A percentile compares a stretch with the other conserved stretches of the same genome.
Evolutionary conservation across 2,888 invertebrate species (phyloP).

Genomic region (Quadroppia sp.): DNA sequence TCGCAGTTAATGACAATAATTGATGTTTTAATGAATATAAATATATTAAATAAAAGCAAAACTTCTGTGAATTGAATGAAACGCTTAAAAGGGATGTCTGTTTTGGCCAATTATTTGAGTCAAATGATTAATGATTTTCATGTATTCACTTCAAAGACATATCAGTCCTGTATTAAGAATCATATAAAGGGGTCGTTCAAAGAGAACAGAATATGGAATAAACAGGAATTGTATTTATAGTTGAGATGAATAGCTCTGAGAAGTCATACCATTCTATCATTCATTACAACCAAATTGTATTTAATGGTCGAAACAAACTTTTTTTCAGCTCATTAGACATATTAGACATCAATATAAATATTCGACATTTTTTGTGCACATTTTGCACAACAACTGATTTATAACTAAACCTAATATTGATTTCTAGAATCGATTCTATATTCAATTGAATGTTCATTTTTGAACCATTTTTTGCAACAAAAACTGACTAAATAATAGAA

Average conservation of each 20-base stretch:
- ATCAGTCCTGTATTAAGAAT: constrained; percentile 5
- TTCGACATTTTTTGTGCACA: constrained; percentile 4
- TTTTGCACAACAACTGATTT: background rate
- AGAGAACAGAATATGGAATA: background rate
- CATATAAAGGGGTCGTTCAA: constrained; percentile 3
- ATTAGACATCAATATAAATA: constrained; percentile 1
- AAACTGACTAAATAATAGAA: too few species aligned
- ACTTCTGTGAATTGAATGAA: background rate
- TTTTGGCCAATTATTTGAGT: constrained; percentile 31
- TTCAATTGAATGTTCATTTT: too few species aligned
- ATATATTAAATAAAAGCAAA: background rate
- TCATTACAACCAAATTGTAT: constrained; percentile 3
- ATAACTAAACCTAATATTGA: background rate
- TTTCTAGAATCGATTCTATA: too few species aligned
- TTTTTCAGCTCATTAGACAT: constrained; percentile 27
- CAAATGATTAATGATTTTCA: constrained; percentile 17
- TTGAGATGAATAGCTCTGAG: background rate
- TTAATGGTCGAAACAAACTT: background rate
- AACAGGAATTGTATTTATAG: background rate
- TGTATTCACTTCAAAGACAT: constrained; percentile 21
- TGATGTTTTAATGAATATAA: background rate
- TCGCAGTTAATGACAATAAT: too few species aligned
- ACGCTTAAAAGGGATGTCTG: background rate
- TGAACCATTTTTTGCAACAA: too few species aligned
- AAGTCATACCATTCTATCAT: background rate